A percentile compares a stretch with the other conserved stretches of the same genome.
phyloP scores from a whole-genome alignment of 2,888 invertebrate genomes.

The Drosophila diplacantha region DNA sequence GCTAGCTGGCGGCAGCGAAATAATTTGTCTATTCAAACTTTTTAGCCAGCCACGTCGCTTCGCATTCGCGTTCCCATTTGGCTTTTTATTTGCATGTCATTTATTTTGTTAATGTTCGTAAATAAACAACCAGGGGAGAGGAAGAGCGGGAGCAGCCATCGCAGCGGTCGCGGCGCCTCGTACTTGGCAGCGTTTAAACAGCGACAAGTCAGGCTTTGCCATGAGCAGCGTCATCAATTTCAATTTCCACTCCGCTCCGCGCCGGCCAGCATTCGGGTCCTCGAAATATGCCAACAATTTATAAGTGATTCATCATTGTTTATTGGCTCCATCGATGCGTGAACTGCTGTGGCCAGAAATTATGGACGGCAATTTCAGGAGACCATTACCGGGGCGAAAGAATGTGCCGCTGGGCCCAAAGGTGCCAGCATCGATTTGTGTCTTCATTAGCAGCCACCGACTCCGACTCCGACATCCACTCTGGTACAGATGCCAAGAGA shows the following conservation, averaged over 20 bases:
- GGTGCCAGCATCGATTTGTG: slow-evolving; percentile 27
- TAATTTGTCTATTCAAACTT: slow-evolving; percentile 70
- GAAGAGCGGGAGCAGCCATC: neutral
- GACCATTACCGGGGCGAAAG: slow-evolving; percentile 17
- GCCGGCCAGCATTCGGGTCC: slow-evolving; percentile 18
- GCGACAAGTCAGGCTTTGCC: slow-evolving; percentile 49
- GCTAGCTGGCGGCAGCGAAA: slow-evolving; percentile 35
- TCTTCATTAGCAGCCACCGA: slow-evolving; percentile 49
- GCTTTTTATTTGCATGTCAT: slow-evolving; percentile 69
- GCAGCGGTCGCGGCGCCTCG: neutral
- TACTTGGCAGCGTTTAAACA: slow-evolving; percentile 46
- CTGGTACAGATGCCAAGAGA: neutral
- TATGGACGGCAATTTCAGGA: slow-evolving; percentile 62
- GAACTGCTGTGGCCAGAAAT: slow-evolving; percentile 51
- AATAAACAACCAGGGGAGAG: slow-evolving; percentile 59
- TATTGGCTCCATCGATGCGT: slow-evolving; percentile 70
- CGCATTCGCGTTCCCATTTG: slow-evolving; percentile 33
- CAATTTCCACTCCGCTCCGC: slow-evolving; percentile 59
- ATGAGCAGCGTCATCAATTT: slow-evolving; percentile 68
- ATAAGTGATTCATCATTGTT: slow-evolving; percentile 75
- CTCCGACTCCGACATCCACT: neutral
- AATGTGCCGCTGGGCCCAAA: slow-evolving; percentile 16
- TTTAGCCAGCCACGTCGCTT: slow-evolving; percentile 28
- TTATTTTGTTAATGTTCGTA: slow-evolving; percentile 69
- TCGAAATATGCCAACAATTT: slow-evolving; percentile 73